Evolutionary conservation across 2,797 vertebrate species (phyloP), one percentile per base, ranked within the genome.

Genomic region (Sardinella longiceps): DNA sequence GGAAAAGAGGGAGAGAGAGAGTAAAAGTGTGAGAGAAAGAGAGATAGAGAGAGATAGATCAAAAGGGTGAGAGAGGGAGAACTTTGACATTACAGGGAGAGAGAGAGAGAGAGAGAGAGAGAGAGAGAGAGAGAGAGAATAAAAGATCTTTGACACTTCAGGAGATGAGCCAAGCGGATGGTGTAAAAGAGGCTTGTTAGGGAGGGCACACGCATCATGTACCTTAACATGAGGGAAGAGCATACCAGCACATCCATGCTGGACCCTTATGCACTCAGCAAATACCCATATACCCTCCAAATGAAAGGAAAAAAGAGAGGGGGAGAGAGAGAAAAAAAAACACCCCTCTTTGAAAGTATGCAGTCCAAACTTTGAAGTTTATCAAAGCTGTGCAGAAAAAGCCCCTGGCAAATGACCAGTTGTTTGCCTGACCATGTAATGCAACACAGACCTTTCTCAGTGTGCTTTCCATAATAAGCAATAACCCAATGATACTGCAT

Each of bases 281-380:
- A 60, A 82, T 60, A n/a, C 81, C 81, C 81, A 39, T 23, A 43
- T 74, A 74, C 66, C 66, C 66, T 39, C 30, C 10, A 30, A 4
- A 58, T 45, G 33, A 63, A 45, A 70, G 58, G 43, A 18, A 66
- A 63, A n/a, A 83, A 46, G 43, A n/a, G 15, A 46, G 43, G 14
- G 15, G 63, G 63, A 70, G 63, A 30, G 63, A 70, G 63, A 30
- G 66, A 39, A 14, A 37, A 33, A 30, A 74, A 74, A 74, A 74
- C 30, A 74, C 11, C 5, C 33, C 80, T 86, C 85, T 80, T 83
- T 87, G 85, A 94, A 96, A 95, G 94, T 94, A 90, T 58, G 39
- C 77, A 82, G 92, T 84, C 94, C 95, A 94, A 93, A 93, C 96
- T 96, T 97, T 96, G 95, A 96, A 96, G 95, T 95, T 94, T 94